Evolutionary conservation across 2,113 vertebrate species (phyloP), one percentile per base, ranked within the genome.

Genomic region (Pagrus major): DNA sequence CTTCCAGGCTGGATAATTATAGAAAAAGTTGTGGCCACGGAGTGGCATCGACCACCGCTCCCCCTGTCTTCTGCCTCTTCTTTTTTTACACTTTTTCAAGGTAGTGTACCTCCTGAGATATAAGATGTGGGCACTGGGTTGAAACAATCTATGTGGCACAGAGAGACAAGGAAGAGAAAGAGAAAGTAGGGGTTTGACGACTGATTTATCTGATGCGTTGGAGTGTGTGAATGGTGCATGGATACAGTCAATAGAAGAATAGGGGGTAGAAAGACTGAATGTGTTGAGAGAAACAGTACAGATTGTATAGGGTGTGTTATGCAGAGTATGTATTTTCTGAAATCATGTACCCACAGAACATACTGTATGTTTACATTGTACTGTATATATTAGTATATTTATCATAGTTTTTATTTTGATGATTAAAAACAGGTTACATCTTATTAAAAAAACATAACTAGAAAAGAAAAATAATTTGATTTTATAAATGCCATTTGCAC

Each of bases 1-100:
- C 71, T 59, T 44, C 21, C 47, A 66, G 80, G 33, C 74, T 39
- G 71, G 65, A 81, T 84, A 86, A 80, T 84, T 78, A 89, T 78
- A 79, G 75, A 84, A 56, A 67, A 56, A 67, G 51, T 67, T 85
- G 56, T 37, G 66, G 68, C 56, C 63, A 20, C 10, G 23, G 49
- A 75, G 35, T 37, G 56, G 67, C 46, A 68, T 68, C 31, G 4
- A 60, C 60, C 61, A 58, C 69, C 27, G 75, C 44, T 44, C 63
- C 44, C 41, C 44, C 52, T n/a, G 7, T 80, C 16, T 51, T 37
- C 55, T 68, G 35, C 44, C 68, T 71, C 33, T 55, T 47, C 69
- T 33, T 80, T 81, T n/a, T 80, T 74, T 41, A 59, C 58, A 74
- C 72, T 42, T 70, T 63, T 78, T 80, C 76, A 51, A 66, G 21